phyloP scores from a whole-genome alignment of 2,113 vertebrate genomes.

The Grammomys surdaster region DNA sequence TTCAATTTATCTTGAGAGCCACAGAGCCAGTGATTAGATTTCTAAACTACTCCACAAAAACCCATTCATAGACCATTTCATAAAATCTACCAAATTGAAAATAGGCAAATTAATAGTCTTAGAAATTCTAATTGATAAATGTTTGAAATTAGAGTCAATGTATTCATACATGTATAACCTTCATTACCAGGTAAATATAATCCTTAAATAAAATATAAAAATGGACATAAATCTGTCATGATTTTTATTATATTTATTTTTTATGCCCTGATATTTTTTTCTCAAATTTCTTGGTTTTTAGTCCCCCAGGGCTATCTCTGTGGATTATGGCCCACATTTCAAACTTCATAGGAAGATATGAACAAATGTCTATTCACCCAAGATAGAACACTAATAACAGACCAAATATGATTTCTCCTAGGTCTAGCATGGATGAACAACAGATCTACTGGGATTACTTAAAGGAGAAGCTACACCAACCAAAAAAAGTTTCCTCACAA shows the following conservation, averaged over 20 bases:
- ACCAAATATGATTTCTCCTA: background rate
- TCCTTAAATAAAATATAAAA: slow-evolving; percentile 16
- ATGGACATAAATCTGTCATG: background rate
- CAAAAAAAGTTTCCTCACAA: background rate
- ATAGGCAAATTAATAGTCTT: background rate
- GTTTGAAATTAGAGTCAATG: background rate
- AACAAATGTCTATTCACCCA: background rate
- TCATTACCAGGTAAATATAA: background rate
- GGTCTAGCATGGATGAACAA: background rate
- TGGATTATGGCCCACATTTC: too few relatives aligned
- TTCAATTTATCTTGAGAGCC: slow-evolving; percentile 16
- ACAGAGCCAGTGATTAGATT: background rate
- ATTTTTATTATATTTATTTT: background rate
- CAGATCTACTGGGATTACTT: background rate
- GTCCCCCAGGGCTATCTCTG: background rate
- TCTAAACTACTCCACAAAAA: background rate
- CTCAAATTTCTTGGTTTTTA: background rate
- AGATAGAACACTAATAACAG: background rate
- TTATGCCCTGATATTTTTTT: background rate
- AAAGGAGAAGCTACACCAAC: background rate
- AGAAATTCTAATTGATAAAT: background rate
- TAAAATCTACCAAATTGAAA: background rate
- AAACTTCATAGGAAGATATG: background rate
- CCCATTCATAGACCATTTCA: background rate
- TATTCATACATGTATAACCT: background rate